These are phyloP conservation scores for Atethmia centrago DNA, from an alignment of 2,888 invertebrate genomes.

Conservation along the genomic window DNA sequence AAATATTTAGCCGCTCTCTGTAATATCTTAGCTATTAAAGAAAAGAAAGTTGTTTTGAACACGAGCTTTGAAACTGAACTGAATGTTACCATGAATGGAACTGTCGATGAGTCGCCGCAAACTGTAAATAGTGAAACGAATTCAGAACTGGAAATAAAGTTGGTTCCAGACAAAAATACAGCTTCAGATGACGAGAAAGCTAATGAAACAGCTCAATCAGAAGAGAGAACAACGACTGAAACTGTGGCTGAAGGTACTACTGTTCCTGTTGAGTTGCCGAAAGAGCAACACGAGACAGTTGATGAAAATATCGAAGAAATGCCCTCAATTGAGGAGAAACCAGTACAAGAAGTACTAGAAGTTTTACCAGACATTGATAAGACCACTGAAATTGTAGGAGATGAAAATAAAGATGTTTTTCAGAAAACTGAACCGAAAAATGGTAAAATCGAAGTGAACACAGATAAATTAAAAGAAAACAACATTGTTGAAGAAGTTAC, in stretches of 20 bases:
- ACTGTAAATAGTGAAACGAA: slow-evolving; percentile 79
- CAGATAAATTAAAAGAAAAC: slow-evolving; percentile 81
- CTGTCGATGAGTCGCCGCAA: slow-evolving; percentile 82
- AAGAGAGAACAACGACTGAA: slow-evolving; percentile 77
- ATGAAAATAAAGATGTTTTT: slow-evolving; percentile 76
- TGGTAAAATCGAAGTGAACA: slow-evolving; percentile 74
- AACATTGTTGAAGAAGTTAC: slow-evolving; percentile 76
- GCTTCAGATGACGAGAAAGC: slow-evolving; percentile 79
- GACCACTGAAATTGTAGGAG: slow-evolving; percentile 69
- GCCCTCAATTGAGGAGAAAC: slow-evolving; percentile 74
- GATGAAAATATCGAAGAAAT: slow-evolving; percentile 78
- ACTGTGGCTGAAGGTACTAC: slow-evolving; percentile 71
- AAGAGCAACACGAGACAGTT: slow-evolving; percentile 76
- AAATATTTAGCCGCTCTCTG: slow-evolving; percentile 95
- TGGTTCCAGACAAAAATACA: slow-evolving; percentile 80
- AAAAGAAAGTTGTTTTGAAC: slow-evolving; percentile 92
- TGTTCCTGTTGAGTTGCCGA: slow-evolving; percentile 75
- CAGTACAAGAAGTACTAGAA: slow-evolving; percentile 72
- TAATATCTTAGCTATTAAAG: slow-evolving; percentile 93
- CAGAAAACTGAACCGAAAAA: slow-evolving; percentile 77
- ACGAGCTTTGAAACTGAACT: slow-evolving; percentile 90
- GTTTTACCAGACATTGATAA: slow-evolving; percentile 73
- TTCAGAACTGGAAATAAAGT: slow-evolving; percentile 81
- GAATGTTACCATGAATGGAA: slow-evolving; percentile 87
- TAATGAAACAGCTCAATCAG: slow-evolving; percentile 78